Base-by-base conservation (phyloP, 2,113 vertebrate species). In the Sclerurus mexicanus region DNA sequence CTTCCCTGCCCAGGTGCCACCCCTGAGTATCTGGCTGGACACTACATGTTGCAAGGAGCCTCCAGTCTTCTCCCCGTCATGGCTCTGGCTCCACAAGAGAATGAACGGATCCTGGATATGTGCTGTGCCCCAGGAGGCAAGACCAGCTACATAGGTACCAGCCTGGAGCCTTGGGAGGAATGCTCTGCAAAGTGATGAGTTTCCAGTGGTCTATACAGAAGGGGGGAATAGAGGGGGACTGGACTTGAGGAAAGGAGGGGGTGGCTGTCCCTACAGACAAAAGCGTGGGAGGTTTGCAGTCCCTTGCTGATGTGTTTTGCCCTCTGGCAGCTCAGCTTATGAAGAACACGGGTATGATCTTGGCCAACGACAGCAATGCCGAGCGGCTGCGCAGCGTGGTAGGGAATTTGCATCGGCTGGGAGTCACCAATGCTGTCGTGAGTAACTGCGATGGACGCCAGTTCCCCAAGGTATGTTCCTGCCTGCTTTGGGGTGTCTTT, bases 41-140 rank as follows among this genome's bases (percentile, higher is more conserved):
- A 99, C 78, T 99, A 99, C 93, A 99, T 99, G 99, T 97, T 99
- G 59, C 99, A 99, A 50, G 99, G 99, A 72, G 99, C 99, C 18
- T 99, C 99, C 58, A 99, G 99, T 73, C 98, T 99, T 66, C 97
- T 99, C n/a, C 99, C 99, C 1, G 98, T 99, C 89, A 99, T 99
- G 98, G 99, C 99, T 0, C 97, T 99, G 66, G 98, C 99, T n/a
- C 99, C 99, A 2, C 99, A 99, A 97, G 99, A 99, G 90, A 99
- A 99, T 0, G 99, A 99, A 93, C 96, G 98, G 14, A 98, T 99
- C 92, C 95, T 99, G 95, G 99, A 99, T 97, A 99, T 99, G 99
- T 99, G 99, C 89, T 98, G 98, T 68, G 99, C 99, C 64, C 99
- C 99, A 8, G 99, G 99, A 81, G 99, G 99, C 59, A 99, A 99